Conservation (phyloP, 2,113 vertebrate species). For the Hippocampus abdominalis region DNA sequence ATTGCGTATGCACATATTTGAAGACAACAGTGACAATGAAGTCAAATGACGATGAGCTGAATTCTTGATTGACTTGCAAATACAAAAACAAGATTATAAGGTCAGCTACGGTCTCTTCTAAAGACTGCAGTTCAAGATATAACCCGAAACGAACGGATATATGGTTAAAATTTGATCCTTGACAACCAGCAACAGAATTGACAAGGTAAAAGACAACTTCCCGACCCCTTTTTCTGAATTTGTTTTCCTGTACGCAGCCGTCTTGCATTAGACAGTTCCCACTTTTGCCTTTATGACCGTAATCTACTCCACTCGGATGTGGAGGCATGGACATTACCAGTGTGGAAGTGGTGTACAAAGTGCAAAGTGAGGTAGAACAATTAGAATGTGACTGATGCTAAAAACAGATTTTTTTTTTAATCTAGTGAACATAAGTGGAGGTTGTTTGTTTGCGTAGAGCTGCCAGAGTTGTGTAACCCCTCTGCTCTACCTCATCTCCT, state of each 20-base stretch:
- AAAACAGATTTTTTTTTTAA: background rate
- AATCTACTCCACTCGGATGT: constrained; percentile 14
- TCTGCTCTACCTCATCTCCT: constrained; percentile 1
- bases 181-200: constrained; percentile 19
- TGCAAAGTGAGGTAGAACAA: background rate
- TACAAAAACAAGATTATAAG: constrained; percentile 5
- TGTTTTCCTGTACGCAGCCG: constrained; percentile 24
- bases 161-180: background rate
- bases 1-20: background rate
- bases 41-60: constrained; percentile 6
- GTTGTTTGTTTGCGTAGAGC: constrained; percentile 5
- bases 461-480: background rate
- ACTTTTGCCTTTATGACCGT: constrained; percentile 38
- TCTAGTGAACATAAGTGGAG: background rate
- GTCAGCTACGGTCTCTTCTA: background rate
- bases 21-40: background rate
- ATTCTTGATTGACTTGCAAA: constrained; percentile 16
- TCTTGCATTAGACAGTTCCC: constrained; percentile 43
- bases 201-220: constrained; percentile 12
- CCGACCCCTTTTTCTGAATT: constrained; percentile 3
- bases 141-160: background rate
- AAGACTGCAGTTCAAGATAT: background rate
- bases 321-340: constrained; percentile 12
- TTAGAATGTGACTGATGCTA: background rate
- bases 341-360: constrained; percentile 16